A percentile compares a stretch with the other conserved stretches of the same genome.
Conservation (phyloP, 1,140 invertebrate species). For the roundworm (Caenorhabditis elegans) region WBcel235 BX284602.5:10416501-10417000, state of each 20-base stretch:
- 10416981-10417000: slow-evolving; percentile 41
- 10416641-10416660: not conserved
- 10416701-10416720: not conserved
- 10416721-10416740: not conserved
- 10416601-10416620: not conserved
- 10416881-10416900: not conserved
- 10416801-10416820: slow-evolving; percentile 16
- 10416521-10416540: not conserved
- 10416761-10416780: not conserved
- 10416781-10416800: not conserved
- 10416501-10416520: not conserved
- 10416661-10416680: not conserved
- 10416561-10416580: too few relatives aligned
- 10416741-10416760: too few relatives aligned
- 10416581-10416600: not conserved
- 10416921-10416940: slow-evolving; percentile 45
- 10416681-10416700: not conserved
- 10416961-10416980: slow-evolving; percentile 7
- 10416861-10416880: not conserved
- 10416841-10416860: slow-evolving; percentile 48
- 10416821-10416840: slow-evolving; percentile 34
- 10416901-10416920: slow-evolving; percentile 27
- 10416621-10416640: not conserved
- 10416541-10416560: too few relatives aligned
- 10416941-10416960: slow-evolving; percentile 39